Conservation (phyloP, 2,797 vertebrate genomes). For the Amblyopsis hoosieri region DNA sequence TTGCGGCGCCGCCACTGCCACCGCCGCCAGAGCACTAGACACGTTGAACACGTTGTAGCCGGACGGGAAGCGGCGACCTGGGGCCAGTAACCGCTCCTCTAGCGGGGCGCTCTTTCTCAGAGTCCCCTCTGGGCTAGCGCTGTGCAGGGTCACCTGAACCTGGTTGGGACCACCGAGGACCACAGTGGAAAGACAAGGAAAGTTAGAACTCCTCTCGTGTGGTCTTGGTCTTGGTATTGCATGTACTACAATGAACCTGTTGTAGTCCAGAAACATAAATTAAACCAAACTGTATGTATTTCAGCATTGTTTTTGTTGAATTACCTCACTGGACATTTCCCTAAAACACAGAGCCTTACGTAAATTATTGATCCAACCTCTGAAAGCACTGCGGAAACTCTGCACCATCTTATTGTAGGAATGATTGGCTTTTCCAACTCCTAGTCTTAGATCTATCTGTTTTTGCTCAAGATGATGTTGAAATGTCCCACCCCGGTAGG, state of each 20-base stretch:
- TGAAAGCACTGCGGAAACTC: slow-evolving; percentile 70
- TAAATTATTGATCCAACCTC: slow-evolving; percentile 37
- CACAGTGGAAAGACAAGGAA: neutral
- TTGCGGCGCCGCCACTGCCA: slow-evolving; percentile 7
- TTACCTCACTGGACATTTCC: neutral
- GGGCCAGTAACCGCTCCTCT: slow-evolving; percentile 61
- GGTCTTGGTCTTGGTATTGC: neutral
- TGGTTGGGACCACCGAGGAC: too few relatives aligned
- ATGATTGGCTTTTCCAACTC: neutral
- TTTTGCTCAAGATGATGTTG: slow-evolving; percentile 19
- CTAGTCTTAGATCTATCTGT: neutral
- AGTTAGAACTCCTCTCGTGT: neutral
- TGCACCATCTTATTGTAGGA: slow-evolving; percentile 50
- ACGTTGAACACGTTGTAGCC: slow-evolving; percentile 77
- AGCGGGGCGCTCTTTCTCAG: slow-evolving; percentile 48
- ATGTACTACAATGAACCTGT: too few relatives aligned
- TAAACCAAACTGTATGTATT: neutral
- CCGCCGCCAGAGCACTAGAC: slow-evolving; percentile 50
- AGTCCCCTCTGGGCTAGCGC: slow-evolving; percentile 29
- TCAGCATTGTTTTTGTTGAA: neutral
- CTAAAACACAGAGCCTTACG: neutral
- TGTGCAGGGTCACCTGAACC: slow-evolving; percentile 61
- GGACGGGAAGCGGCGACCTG: slow-evolving; percentile 62
- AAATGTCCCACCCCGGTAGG: slow-evolving; percentile 36
- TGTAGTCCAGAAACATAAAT: too few relatives aligned